A percentile compares a stretch with the other conserved stretches of the same genome.
Conservation (phyloP, 2,113 vertebrate genomes). For the Perca schrenkii region DNA sequence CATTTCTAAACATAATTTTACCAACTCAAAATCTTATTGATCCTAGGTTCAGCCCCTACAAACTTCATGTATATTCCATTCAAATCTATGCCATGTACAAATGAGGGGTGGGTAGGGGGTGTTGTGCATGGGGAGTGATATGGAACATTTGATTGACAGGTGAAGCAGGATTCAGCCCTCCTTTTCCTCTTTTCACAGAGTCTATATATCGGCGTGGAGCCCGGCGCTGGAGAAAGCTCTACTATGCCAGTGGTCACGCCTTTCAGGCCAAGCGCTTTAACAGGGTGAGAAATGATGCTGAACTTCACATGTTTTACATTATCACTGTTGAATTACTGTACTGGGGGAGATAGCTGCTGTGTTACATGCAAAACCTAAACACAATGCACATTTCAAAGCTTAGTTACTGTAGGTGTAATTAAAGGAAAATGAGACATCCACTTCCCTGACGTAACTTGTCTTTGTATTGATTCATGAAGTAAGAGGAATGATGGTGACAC, state of each 20-base stretch:
- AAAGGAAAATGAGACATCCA: background rate
- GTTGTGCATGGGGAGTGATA: no score
- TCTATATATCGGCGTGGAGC: slow-evolving; percentile 99
- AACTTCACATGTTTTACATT: background rate
- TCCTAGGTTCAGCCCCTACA: no score
- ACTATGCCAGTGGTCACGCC: slow-evolving; percentile 97
- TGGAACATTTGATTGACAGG: background rate
- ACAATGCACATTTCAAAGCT: background rate
- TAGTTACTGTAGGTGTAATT: background rate
- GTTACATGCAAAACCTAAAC: background rate
- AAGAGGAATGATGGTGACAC: background rate
- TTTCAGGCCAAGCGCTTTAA: slow-evolving; percentile 99
- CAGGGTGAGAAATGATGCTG: slow-evolving; percentile 84
- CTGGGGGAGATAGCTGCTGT: background rate
- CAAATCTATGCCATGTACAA: background rate
- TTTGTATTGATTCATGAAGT: background rate
- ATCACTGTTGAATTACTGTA: background rate
- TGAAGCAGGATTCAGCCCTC: background rate
- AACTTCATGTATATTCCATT: background rate
- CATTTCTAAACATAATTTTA: background rate
- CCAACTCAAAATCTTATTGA: background rate
- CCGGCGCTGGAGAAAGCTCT: slow-evolving; percentile 98
- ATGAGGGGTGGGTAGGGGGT: background rate
- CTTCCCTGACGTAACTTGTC: background rate
- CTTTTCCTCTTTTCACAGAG: slow-evolving; percentile 81